A percentile compares a stretch with the other conserved stretches of the same genome.
phyloP scores from a whole-genome alignment of 2,888 invertebrate species.

The Halictus quadricinctus region DNA sequence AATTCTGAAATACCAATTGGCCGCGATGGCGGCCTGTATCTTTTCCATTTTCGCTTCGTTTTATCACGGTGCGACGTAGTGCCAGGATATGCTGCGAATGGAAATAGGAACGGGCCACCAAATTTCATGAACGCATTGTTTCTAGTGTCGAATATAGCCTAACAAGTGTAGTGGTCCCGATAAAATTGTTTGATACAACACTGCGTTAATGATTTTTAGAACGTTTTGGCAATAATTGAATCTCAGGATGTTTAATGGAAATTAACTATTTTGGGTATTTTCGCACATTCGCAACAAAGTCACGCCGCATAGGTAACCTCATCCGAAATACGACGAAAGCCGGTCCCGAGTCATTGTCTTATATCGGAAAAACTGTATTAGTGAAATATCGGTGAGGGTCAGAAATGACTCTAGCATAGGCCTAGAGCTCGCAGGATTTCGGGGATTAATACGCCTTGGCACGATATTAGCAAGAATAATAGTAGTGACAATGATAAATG shows the following conservation, averaged over 20 bases:
- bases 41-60: neutral
- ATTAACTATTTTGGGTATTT: no score
- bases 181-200: neutral
- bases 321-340: no score
- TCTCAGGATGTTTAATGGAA: neutral
- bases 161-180: neutral
- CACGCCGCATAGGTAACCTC: no score
- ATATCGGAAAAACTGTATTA: no score
- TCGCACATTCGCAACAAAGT: no score
- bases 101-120: neutral
- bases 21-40: neutral
- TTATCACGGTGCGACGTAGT: neutral
- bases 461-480: no score
- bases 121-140: slow-evolving; percentile 16
- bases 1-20: neutral
- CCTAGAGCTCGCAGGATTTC: no score
- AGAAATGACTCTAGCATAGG: no score
- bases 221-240: neutral
- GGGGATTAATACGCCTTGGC: no score
- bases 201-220: neutral
- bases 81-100: neutral
- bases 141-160: neutral
- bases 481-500: no score
- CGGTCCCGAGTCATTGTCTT: no score
- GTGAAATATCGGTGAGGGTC: no score